Percentiles rank a stretch among this genome's conserved stretches.
Evolutionary conservation across 2,797 vertebrate genomes (phyloP).

Genomic region (Brachyalestes nurse): DNA sequence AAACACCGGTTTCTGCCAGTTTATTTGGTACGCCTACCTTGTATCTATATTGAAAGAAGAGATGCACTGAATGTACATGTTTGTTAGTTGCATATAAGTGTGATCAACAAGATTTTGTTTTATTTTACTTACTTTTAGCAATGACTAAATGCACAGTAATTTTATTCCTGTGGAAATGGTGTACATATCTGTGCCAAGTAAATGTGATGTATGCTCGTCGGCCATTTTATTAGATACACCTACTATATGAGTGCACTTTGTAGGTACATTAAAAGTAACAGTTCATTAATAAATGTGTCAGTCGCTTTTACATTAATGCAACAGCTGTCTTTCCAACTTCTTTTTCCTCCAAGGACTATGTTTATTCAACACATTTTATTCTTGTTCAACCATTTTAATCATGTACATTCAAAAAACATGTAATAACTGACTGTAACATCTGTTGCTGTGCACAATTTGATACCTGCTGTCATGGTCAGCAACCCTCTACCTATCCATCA

Average conservation of each 20-base stretch:
- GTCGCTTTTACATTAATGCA: neutral
- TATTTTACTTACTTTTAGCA: too few species aligned
- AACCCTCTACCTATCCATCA: neutral
- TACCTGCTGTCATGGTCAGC: neutral
- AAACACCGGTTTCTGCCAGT: neutral
- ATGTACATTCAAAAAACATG: neutral
- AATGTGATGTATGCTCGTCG: neutral
- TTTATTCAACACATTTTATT: neutral
- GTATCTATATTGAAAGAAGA: neutral
- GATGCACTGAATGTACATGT: neutral
- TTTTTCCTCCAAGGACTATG: neutral
- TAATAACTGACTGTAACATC: neutral
- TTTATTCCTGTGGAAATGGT: neutral
- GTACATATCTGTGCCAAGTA: neutral
- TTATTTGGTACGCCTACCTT: neutral
- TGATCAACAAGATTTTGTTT: too few species aligned
- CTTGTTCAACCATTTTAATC: neutral
- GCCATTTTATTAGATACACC: neutral
- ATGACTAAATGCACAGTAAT: too few species aligned
- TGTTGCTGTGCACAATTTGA: neutral
- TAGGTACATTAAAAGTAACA: neutral
- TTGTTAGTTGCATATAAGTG: too few species aligned
- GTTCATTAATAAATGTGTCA: neutral
- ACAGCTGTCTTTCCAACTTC: neutral
- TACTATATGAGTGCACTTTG: neutral